Conservation (phyloP, 2,888 invertebrate species). For the Ophion ventricosus region DNA sequence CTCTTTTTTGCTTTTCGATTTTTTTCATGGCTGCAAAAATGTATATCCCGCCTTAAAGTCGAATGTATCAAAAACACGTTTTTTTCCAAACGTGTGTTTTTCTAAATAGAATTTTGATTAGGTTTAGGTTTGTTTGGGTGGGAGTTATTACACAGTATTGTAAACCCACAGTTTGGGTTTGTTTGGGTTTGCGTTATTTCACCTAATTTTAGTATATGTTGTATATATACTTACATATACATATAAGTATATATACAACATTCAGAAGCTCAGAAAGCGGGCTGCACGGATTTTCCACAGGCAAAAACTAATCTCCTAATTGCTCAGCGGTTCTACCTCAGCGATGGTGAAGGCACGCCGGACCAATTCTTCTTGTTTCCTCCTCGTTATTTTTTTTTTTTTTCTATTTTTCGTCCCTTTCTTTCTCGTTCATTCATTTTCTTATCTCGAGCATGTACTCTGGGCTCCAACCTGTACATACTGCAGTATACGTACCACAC, state of each 20-base stretch:
- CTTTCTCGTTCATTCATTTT: slow-evolving; percentile 46
- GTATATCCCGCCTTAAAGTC: no score
- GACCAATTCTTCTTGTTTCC: slow-evolving; percentile 47
- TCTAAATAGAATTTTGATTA: no score
- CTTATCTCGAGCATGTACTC: slow-evolving; percentile 30
- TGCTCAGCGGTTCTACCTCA: slow-evolving; percentile 50
- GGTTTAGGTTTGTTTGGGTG: no score
- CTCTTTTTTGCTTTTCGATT: no score
- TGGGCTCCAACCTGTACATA: slow-evolving; percentile 13
- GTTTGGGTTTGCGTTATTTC: no score
- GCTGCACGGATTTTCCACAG: slow-evolving; percentile 42
- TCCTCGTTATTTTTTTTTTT: slow-evolving; percentile 21
- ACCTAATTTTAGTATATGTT: no score
- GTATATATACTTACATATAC: no score
- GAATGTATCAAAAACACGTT: no score
- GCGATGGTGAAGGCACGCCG: slow-evolving; percentile 13
- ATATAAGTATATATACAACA: not conserved
- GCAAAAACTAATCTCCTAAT: slow-evolving; percentile 66
- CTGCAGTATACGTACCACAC: slow-evolving; percentile 5
- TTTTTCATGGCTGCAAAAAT: no score
- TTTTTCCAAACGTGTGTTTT: no score
- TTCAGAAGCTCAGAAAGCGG: slow-evolving; percentile 43
- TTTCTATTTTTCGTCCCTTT: slow-evolving; percentile 24
- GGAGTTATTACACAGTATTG: no score
- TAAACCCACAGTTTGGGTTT: no score